phyloP scores from a whole-genome alignment of 2,888 invertebrate species.

The Bembecia ichneumoniformis region DNA sequence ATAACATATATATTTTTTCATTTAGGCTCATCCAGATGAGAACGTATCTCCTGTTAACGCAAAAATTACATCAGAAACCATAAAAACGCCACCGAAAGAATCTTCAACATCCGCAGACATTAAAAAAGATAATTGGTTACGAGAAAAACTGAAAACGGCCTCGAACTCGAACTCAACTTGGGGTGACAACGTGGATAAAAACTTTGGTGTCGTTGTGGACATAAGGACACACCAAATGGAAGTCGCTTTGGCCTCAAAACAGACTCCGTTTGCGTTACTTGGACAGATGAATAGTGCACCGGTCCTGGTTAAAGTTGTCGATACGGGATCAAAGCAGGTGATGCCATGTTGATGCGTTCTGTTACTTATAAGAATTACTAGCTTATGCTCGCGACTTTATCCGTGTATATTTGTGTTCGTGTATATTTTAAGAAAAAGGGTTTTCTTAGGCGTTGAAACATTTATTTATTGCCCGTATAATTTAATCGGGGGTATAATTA shows the following conservation, averaged over 20 bases:
- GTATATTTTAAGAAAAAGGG: too few relatives aligned
- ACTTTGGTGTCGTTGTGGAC: slow-evolving; percentile 75
- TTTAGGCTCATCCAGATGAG: neutral
- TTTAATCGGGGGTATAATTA: too few relatives aligned
- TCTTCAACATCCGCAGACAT: too few relatives aligned
- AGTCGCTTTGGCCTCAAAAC: slow-evolving; percentile 73
- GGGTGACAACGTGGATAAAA: slow-evolving; percentile 29
- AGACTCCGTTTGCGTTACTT: slow-evolving; percentile 80
- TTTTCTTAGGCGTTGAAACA: too few relatives aligned
- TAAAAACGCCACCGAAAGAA: too few relatives aligned
- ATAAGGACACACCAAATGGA: slow-evolving; percentile 81
- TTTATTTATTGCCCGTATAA: too few relatives aligned
- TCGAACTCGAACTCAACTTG: slow-evolving; percentile 7
- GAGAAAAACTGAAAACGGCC: neutral
- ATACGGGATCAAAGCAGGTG: slow-evolving; percentile 64
- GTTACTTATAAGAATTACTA: neutral
- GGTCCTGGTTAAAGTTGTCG: slow-evolving; percentile 77
- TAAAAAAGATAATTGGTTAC: too few relatives aligned
- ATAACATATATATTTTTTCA: too few relatives aligned
- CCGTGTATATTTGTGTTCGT: too few relatives aligned
- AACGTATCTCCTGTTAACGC: neutral
- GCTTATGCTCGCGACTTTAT: too few relatives aligned
- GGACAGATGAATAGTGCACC: slow-evolving; percentile 78
- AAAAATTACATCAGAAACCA: neutral
- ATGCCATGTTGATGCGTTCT: neutral